phyloP scores from a whole-genome alignment of 92 coral and sea anemone species.

The Anthopleura xanthogrammica region DNA sequence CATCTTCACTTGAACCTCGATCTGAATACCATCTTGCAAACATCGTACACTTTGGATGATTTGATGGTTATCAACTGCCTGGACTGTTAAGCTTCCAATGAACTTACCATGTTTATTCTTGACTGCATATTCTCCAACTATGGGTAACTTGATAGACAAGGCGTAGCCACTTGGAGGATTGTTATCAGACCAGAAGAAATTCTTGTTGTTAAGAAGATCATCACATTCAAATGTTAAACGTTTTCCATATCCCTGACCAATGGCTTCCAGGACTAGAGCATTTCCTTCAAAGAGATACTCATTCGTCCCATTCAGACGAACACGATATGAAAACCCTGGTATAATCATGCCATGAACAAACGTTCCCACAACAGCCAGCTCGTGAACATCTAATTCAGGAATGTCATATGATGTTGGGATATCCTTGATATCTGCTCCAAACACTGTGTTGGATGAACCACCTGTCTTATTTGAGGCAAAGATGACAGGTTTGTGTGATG shows the following conservation, averaged over 20 bases:
- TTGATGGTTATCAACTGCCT: slow-evolving; percentile 13
- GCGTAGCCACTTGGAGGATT: slow-evolving; percentile 57
- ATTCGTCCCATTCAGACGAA: slow-evolving; percentile 48
- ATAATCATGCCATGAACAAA: slow-evolving; percentile 47
- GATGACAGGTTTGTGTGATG: background rate
- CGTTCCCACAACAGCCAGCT: slow-evolving; percentile 61
- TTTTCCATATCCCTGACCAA: slow-evolving; percentile 69
- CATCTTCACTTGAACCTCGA: slow-evolving; percentile 24
- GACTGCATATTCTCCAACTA: slow-evolving; percentile 17
- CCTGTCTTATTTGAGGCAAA: background rate
- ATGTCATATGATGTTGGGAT: slow-evolving; percentile 37
- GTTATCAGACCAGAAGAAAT: slow-evolving; percentile 76
- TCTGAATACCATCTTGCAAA: background rate
- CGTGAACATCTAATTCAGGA: slow-evolving; percentile 36
- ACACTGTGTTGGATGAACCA: background rate
- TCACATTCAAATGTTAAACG: slow-evolving; percentile 59
- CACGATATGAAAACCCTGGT: slow-evolving; percentile 60
- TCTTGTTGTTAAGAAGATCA: slow-evolving; percentile 51
- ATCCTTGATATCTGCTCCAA: slow-evolving; percentile 21
- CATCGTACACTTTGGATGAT: slow-evolving; percentile 11
- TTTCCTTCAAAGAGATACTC: slow-evolving; percentile 63
- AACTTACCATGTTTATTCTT: background rate
- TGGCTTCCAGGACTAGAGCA: slow-evolving; percentile 46
- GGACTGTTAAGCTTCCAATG: slow-evolving; percentile 21
- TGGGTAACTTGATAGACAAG: slow-evolving; percentile 33